Conservation (phyloP, 2,797 vertebrate genomes). For the Myripristis murdjan region DNA sequence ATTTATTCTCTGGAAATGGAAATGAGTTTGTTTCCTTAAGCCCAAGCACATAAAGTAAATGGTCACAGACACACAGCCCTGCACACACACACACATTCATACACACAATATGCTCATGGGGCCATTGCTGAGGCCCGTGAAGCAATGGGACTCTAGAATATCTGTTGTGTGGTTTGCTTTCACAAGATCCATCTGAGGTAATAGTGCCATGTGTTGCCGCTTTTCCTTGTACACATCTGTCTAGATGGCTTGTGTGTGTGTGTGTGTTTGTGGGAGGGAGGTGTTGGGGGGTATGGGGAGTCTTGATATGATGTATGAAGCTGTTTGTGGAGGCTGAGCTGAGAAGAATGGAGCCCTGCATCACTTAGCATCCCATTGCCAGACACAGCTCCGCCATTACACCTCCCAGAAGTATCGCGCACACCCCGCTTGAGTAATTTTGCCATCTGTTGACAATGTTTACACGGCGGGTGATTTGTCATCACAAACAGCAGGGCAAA, state of each 20-base stretch:
- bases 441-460: conserved; percentile 86
- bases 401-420: conserved; percentile 77
- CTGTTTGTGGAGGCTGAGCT: conserved; percentile 67
- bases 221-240: conserved; percentile 52
- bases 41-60: no score
- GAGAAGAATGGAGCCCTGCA: conserved; percentile 74
- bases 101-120: conserved; percentile 7
- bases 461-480: conserved; percentile 80
- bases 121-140: conserved; percentile 46
- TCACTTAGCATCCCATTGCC: conserved; percentile 77
- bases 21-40: no score
- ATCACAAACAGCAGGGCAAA: conserved; percentile 74
- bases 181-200: conserved; percentile 45
- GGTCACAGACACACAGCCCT: background rate
- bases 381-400: conserved; percentile 67
- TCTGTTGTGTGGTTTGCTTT: conserved; percentile 54
- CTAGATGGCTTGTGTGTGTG: no score
- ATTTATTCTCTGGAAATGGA: no score
- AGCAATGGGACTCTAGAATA: conserved; percentile 30
- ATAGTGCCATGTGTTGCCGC: conserved; percentile 55
- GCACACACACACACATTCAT: background rate
- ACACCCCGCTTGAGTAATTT: conserved; percentile 77
- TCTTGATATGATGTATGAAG: conserved; percentile 64
- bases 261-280: no score
- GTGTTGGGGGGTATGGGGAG: background rate